These are phyloP conservation scores for Aquatica leii DNA, from an alignment of 2,888 invertebrate genomes.

Conservation along the genomic window DNA sequence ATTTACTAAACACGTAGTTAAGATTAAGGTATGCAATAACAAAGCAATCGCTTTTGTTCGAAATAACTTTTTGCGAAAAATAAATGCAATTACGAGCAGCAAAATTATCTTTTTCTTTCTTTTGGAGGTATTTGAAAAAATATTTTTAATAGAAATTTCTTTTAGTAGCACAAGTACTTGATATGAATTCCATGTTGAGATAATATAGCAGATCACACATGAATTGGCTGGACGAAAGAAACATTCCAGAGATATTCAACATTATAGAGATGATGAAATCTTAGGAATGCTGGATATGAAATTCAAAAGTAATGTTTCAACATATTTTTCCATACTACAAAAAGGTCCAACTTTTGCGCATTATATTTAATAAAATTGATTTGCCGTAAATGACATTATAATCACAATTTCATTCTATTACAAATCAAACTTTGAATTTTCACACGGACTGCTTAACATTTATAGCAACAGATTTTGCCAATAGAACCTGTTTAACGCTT, in stretches of 20 bases:
- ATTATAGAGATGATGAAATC: slow-evolving; percentile 39
- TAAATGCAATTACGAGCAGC: no score
- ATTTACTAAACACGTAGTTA: no score
- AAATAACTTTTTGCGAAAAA: no score
- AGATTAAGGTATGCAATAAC: no score
- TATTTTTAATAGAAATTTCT: slow-evolving; percentile 12
- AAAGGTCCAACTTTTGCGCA: neutral
- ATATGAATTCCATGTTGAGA: slow-evolving; percentile 30
- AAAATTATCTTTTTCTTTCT: no score
- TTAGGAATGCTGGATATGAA: slow-evolving; percentile 41
- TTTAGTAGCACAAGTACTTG: slow-evolving; percentile 8
- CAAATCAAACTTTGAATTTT: slow-evolving; percentile 42
- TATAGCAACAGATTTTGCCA: slow-evolving; percentile 38
- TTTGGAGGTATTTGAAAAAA: neutral
- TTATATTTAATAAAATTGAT: slow-evolving; percentile 23
- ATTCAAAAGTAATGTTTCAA: slow-evolving; percentile 42
- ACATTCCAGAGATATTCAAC: slow-evolving; percentile 37
- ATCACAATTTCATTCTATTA: slow-evolving; percentile 28
- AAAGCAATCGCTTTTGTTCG: no score
- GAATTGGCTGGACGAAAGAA: slow-evolving; percentile 38
- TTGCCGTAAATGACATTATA: slow-evolving; percentile 18
- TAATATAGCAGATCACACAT: slow-evolving; percentile 34
- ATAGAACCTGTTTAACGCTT: slow-evolving; percentile 33
- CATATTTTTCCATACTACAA: slow-evolving; percentile 25
- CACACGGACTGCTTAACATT: slow-evolving; percentile 42